Conservation (phyloP, 1,140 invertebrate genomes). For the Sitobion miscanthi region DNA sequence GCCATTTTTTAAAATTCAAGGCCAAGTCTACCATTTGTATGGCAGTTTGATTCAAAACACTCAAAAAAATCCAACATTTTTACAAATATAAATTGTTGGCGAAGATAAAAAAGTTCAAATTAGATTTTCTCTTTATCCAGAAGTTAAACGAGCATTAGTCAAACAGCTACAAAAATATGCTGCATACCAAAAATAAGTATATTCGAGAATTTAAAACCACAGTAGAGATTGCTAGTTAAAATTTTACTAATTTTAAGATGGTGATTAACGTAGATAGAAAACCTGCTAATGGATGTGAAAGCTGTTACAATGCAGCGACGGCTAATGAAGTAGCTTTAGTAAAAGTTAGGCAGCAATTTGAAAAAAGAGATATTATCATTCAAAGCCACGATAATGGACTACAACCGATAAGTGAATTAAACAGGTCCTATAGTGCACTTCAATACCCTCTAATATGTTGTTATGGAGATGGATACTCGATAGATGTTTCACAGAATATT, state of each 20-base stretch:
- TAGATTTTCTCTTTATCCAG: not conserved
- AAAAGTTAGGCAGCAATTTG: no score
- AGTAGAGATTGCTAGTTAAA: not conserved
- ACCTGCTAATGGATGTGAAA: no score
- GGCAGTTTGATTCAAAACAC: no score
- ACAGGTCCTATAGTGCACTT: not conserved
- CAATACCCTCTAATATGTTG: not conserved
- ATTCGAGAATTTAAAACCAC: not conserved
- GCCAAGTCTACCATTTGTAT: no score
- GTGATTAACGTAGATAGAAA: not conserved
- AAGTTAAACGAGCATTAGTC: not conserved
- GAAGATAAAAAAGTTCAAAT: not conserved
- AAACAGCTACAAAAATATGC: constrained; percentile 5
- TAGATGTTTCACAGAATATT: not conserved
- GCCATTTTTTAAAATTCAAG: not conserved
- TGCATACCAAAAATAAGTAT: not conserved
- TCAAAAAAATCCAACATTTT: no score
- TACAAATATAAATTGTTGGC: not conserved
- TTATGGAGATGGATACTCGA: not conserved
- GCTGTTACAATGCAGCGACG: not conserved
- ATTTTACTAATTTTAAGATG: not conserved
- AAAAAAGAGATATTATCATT: not conserved
- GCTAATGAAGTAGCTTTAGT: not conserved
- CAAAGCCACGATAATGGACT: not conserved
- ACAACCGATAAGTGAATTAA: not conserved